phyloP scores from a whole-genome alignment of 2,797 vertebrate genomes.

The Columba guinea region DNA sequence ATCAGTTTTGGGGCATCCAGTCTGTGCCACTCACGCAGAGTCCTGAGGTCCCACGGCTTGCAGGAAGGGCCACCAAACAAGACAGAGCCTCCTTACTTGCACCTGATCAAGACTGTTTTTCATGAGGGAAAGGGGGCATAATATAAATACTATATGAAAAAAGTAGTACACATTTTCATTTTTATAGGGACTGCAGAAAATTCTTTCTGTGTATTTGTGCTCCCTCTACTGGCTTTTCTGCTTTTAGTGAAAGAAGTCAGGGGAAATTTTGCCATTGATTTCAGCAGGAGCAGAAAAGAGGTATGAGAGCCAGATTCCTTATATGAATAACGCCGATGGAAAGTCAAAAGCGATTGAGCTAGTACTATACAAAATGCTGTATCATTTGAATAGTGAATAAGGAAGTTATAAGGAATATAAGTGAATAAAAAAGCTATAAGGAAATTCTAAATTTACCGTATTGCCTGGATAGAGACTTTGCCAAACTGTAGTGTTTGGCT shows the following conservation, averaged over 20 bases:
- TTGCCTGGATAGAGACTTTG: not conserved
- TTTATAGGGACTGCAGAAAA: not conserved
- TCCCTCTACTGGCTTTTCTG: constrained; percentile 58
- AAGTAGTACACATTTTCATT: not conserved
- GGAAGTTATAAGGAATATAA: not conserved
- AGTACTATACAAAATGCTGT: not conserved
- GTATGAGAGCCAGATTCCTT: not conserved
- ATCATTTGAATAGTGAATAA: not conserved
- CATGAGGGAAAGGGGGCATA: not conserved
- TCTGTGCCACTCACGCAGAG: not conserved
- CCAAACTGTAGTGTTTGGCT: not conserved
- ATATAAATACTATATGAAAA: not conserved
- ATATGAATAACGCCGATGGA: not conserved
- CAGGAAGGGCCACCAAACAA: not conserved
- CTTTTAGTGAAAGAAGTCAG: not conserved
- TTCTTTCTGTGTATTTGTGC: constrained; percentile 40
- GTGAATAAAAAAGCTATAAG: not conserved
- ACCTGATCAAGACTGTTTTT: not conserved
- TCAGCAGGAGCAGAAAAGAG: not conserved
- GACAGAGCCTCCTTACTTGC: not conserved
- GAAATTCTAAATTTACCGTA: not conserved
- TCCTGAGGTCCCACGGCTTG: not conserved
- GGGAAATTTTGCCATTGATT: not conserved
- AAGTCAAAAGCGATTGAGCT: not conserved
- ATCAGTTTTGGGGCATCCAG: not conserved